A percentile compares a stretch with the other conserved stretches of the same genome.
These are phyloP conservation scores for Palaemon carinicauda DNA, from an alignment of 1,140 invertebrate genomes.

Conservation along the genomic window DNA sequence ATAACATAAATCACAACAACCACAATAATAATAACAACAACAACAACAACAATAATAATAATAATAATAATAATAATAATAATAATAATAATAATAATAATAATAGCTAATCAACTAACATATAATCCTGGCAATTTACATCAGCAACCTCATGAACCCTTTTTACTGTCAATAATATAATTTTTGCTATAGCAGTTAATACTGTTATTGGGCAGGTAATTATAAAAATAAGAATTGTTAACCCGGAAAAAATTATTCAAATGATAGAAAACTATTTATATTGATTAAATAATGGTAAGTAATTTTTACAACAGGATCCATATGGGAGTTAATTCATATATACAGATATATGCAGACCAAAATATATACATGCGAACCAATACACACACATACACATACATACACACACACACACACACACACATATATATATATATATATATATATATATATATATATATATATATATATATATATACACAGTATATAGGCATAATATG, in stretches of 20 bases:
- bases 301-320: no score
- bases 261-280: no score
- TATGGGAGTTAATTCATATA: no score
- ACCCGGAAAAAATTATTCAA: no score
- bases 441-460: neutral
- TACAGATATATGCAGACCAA: neutral
- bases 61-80: constrained; percentile 2
- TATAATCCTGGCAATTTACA: neutral
- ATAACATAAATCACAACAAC: neutral
- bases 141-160: neutral
- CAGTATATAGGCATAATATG: no score
- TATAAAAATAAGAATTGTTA: no score
- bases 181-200: no score
- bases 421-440: neutral
- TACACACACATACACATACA: neutral
- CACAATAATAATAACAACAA: neutral
- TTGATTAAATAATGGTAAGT: no score
- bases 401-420: neutral
- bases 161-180: neutral
- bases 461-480: neutral
- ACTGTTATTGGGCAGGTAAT: no score
- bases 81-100: neutral
- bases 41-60: neutral
- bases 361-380: neutral
- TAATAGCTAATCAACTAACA: neutral